Evolutionary conservation across 1,140 invertebrate species (phyloP).

Genomic region (Tribolium castaneum): DNA sequence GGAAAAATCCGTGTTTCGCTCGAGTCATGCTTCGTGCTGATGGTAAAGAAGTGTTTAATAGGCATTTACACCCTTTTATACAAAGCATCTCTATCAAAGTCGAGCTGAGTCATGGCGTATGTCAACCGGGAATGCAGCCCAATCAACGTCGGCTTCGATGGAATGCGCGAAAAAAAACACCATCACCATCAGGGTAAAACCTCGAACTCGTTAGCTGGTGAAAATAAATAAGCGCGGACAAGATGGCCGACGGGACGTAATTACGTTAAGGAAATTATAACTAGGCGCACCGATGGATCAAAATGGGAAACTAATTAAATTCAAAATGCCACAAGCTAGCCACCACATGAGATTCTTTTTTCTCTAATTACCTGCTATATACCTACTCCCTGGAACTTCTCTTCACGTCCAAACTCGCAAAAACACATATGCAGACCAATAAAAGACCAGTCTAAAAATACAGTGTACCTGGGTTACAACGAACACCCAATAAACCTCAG

Average conservation of each 20-base stretch:
- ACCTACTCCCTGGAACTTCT: too few relatives aligned
- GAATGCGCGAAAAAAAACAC: slow-evolving; percentile 50
- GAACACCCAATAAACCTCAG: too few relatives aligned
- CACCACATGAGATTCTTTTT: too few relatives aligned
- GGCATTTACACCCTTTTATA: slow-evolving; percentile 55
- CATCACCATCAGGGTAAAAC: slow-evolving; percentile 18
- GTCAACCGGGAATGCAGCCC: slow-evolving; percentile 54
- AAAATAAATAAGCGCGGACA: slow-evolving; percentile 25
- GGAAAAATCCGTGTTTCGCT: slow-evolving; percentile 39
- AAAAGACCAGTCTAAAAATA: too few relatives aligned
- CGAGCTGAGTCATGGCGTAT: slow-evolving; percentile 55
- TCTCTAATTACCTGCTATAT: too few relatives aligned
- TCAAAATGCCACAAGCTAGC: too few relatives aligned
- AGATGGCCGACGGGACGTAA: slow-evolving; percentile 21
- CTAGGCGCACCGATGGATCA: neutral
- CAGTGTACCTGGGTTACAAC: too few relatives aligned
- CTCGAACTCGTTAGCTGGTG: slow-evolving; percentile 23
- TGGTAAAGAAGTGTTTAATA: slow-evolving; percentile 52
- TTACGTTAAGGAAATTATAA: neutral
- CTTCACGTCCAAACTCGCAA: too few relatives aligned
- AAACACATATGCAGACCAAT: too few relatives aligned
- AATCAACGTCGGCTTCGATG: slow-evolving; percentile 47
- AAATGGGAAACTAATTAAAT: neutral
- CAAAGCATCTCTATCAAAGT: slow-evolving; percentile 51
- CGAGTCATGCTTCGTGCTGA: slow-evolving; percentile 43